Percentiles rank a stretch among this genome's conserved stretches.
Evolutionary conservation across 2,797 vertebrate species (phyloP).

Genomic region (Mionectes olivaceus): DNA sequence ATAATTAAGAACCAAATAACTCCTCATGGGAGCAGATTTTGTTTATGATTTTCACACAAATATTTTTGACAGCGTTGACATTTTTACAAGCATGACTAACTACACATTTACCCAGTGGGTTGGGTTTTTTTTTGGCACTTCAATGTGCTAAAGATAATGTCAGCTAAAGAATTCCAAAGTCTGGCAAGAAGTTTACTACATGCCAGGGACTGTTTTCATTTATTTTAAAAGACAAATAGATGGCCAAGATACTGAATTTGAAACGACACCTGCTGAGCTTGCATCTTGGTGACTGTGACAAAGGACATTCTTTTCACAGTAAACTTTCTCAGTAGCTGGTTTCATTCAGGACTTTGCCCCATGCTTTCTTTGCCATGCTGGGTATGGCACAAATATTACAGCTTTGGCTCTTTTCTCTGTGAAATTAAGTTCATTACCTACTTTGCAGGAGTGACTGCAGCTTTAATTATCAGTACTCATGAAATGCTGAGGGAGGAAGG

Average conservation of each 20-base stretch:
- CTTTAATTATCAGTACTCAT: background rate
- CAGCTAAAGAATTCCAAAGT: slow-evolving; percentile 12
- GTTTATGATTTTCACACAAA: slow-evolving; percentile 68
- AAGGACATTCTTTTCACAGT: background rate
- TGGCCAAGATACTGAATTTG: slow-evolving; percentile 22
- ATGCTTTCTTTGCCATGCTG: background rate
- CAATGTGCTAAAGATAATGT: slow-evolving; percentile 36
- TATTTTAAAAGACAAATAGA: slow-evolving; percentile 37
- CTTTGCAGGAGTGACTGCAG: background rate
- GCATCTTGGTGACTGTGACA: background rate
- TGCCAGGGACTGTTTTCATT: slow-evolving; percentile 13
- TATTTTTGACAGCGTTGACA: slow-evolving; percentile 57
- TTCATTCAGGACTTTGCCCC: background rate
- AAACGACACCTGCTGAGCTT: slow-evolving; percentile 31
- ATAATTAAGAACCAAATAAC: slow-evolving; percentile 57
- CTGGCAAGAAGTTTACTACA: slow-evolving; percentile 36
- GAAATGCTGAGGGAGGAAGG: background rate
- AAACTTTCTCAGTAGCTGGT: background rate
- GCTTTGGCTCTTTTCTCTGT: background rate
- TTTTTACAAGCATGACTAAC: slow-evolving; percentile 63
- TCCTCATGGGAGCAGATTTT: slow-evolving; percentile 60
- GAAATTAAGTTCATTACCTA: background rate
- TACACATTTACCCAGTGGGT: slow-evolving; percentile 5
- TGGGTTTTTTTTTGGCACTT: background rate
- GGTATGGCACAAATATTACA: background rate